phyloP scores from a whole-genome alignment of 2,113 vertebrate genomes.

The Labeo catla region DNA sequence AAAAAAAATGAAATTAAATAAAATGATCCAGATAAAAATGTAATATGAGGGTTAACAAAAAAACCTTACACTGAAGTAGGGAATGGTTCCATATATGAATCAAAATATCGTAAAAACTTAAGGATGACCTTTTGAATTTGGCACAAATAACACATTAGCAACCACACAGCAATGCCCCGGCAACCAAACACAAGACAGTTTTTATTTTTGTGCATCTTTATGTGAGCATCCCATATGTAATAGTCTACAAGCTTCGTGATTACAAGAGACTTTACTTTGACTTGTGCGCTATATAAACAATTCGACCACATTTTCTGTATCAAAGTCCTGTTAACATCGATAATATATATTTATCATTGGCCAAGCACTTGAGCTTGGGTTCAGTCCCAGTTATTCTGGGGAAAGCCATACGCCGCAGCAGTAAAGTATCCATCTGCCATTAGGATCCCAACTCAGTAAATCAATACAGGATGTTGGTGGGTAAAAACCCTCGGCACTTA shows the following conservation, averaged over 20 bases:
- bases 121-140: not conserved
- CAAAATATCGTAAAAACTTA: not conserved
- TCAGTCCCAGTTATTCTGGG: slow-evolving; percentile 43
- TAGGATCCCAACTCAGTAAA: slow-evolving; percentile 47
- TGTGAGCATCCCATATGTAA: not conserved
- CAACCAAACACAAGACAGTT: not conserved
- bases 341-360: slow-evolving; percentile 41
- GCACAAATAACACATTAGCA: not conserved
- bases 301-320: slow-evolving; percentile 37
- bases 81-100: not conserved
- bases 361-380: not conserved
- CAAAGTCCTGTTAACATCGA: slow-evolving; percentile 27
- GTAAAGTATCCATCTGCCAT: slow-evolving; percentile 46
- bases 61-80: not conserved
- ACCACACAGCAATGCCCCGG: not conserved
- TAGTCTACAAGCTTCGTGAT: not conserved
- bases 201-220: not conserved
- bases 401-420: slow-evolving; percentile 36
- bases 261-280: not conserved
- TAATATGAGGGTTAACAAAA: too few relatives aligned
- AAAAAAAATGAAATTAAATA: too few relatives aligned
- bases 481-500: slow-evolving; percentile 62
- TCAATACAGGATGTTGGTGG: slow-evolving; percentile 44
- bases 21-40: too few relatives aligned
- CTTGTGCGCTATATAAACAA: slow-evolving; percentile 29